A percentile compares a stretch with the other conserved stretches of the same genome.
phyloP scores from a whole-genome alignment of 2,888 invertebrate species.

The Ecliptopera silaceata region DNA sequence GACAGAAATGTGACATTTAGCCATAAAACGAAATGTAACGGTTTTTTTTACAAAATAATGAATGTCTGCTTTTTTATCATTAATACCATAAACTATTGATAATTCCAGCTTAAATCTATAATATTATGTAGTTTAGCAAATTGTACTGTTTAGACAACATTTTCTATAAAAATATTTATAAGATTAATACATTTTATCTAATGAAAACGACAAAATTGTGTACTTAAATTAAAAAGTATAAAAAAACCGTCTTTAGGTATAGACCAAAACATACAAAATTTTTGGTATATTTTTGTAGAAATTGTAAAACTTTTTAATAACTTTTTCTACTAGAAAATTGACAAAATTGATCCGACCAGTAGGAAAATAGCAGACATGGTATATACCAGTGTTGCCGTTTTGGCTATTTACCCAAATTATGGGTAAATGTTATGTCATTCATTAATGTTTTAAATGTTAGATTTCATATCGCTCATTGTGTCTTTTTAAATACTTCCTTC shows the following conservation, averaged over 20 bases:
- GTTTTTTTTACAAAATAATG: no score
- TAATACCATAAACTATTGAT: no score
- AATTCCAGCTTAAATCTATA: no score
- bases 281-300: slow-evolving; percentile 66
- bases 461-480: slow-evolving; percentile 16
- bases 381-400: slow-evolving; percentile 41
- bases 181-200: neutral
- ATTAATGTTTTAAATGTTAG: slow-evolving; percentile 6
- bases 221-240: slow-evolving; percentile 16
- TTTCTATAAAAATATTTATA: neutral
- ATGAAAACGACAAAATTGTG: neutral
- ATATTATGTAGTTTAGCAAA: no score
- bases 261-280: slow-evolving; percentile 42
- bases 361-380: slow-evolving; percentile 42
- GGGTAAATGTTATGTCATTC: slow-evolving; percentile 2
- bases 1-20: no score
- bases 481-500: slow-evolving; percentile 3
- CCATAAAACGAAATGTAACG: no score
- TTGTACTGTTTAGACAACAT: neutral
- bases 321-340: slow-evolving; percentile 47
- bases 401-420: slow-evolving; percentile 6
- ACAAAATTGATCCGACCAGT: slow-evolving; percentile 49
- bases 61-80: no score
- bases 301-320: slow-evolving; percentile 47
- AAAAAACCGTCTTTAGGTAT: slow-evolving; percentile 39